Conservation (phyloP, 2,888 invertebrate species). For the Linhomoeus sp. region DNA sequence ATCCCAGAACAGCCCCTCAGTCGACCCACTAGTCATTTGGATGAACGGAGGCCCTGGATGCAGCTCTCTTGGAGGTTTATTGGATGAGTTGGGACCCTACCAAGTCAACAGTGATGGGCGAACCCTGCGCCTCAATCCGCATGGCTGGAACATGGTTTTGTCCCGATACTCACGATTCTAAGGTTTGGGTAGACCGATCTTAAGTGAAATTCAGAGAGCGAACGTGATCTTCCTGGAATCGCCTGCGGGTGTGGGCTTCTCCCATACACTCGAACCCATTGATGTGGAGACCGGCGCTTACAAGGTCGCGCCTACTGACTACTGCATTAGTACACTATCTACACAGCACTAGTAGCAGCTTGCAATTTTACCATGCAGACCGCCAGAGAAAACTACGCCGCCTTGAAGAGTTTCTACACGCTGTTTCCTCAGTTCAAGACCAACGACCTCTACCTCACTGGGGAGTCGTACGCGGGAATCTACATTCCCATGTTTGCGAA, state of each 20-base stretch:
- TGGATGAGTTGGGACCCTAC: constrained; percentile 30
- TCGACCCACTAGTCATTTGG: constrained; percentile 24
- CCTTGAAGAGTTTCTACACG: constrained; percentile 28
- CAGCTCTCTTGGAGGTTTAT: constrained; percentile 27
- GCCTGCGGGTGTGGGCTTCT: constrained; percentile 37
- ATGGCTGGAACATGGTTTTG: constrained; percentile 10
- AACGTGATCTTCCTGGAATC: constrained; percentile 36
- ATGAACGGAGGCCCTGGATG: constrained; percentile 31
- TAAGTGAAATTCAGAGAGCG: constrained; percentile 31
- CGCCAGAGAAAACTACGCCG: constrained; percentile 31
- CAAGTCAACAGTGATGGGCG: constrained; percentile 5
- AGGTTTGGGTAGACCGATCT: too few species aligned
- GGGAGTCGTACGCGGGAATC: constrained; percentile 31
- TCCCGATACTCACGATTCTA: too few species aligned
- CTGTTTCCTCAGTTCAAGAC: constrained; percentile 28
- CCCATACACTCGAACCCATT: constrained; percentile 30
- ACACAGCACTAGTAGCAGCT: too few species aligned
- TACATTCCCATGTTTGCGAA: constrained; percentile 29
- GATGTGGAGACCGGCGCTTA: constrained; percentile 23
- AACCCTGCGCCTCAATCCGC: constrained; percentile 11
- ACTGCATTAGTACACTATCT: too few species aligned
- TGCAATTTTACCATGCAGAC: constrained; percentile 9
- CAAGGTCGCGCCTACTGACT: too few species aligned
- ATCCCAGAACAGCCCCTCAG: constrained; percentile 19
- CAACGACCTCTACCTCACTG: constrained; percentile 31